phyloP scores from a whole-genome alignment of 2,113 vertebrate genomes.

The Mustela nigripes region DNA sequence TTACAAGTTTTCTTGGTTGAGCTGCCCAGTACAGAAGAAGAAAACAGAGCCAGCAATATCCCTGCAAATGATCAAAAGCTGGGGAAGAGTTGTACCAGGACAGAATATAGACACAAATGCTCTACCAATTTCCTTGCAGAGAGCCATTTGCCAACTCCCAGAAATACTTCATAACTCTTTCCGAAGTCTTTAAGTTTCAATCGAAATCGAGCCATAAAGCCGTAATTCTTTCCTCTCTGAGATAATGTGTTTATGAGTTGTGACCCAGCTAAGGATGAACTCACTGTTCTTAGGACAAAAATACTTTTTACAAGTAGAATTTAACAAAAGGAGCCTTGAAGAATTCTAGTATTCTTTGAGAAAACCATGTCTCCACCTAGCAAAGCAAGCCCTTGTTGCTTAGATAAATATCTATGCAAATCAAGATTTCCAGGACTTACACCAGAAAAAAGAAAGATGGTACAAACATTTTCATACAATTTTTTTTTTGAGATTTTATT shows the following conservation, averaged over 20 bases:
- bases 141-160: not conserved
- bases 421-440: not conserved
- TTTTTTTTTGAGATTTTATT: too few species aligned
- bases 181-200: not conserved
- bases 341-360: not conserved
- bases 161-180: not conserved
- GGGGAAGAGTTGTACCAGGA: not conserved
- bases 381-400: not conserved
- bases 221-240: not conserved
- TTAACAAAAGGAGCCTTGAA: not conserved
- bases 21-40: not conserved
- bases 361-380: not conserved
- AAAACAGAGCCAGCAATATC: not conserved
- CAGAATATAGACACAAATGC: not conserved
- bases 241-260: not conserved
- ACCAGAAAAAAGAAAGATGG: not conserved
- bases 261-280: not conserved
- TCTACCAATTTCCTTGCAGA: not conserved
- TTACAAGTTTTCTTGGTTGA: not conserved
- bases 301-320: not conserved
- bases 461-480: not conserved
- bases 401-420: not conserved
- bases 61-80: not conserved
- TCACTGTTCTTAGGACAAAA: not conserved
- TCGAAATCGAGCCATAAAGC: not conserved